Conservation (phyloP, 2,113 vertebrate species). For the Vidua macroura region DNA sequence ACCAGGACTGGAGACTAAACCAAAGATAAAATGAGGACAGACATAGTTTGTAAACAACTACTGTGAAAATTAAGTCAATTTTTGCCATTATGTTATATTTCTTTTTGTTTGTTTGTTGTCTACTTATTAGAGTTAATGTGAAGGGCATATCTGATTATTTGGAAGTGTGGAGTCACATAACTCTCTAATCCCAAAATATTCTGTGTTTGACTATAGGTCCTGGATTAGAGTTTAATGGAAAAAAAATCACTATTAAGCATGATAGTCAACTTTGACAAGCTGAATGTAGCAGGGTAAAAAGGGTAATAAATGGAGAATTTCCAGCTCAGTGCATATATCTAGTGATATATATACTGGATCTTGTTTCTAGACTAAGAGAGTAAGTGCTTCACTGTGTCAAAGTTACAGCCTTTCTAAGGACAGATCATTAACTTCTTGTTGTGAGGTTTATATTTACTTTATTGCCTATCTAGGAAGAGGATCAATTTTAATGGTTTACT, state of each 20-base stretch:
- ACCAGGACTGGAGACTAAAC: not conserved
- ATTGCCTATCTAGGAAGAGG: not conserved
- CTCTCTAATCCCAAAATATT: slow-evolving; percentile 15
- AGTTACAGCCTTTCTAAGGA: slow-evolving; percentile 1
- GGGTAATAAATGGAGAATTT: not conserved
- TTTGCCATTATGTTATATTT: slow-evolving; percentile 13
- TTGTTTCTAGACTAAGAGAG: not conserved
- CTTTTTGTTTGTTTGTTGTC: not conserved
- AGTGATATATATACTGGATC: not conserved
- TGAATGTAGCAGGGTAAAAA: not conserved
- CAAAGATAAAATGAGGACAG: not conserved
- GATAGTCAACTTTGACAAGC: not conserved
- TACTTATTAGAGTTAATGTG: not conserved
- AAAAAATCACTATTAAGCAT: not conserved
- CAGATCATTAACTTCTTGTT: slow-evolving; percentile 33
- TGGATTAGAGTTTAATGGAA: not conserved
- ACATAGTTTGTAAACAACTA: not conserved
- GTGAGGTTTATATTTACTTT: slow-evolving; percentile 29
- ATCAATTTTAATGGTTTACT: slow-evolving; percentile 10
- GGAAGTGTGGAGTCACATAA: not conserved
- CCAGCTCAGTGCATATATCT: not conserved
- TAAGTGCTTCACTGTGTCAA: not conserved
- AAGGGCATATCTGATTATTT: not conserved
- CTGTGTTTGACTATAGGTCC: not conserved
- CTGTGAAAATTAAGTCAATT: not conserved